These are phyloP conservation scores for Tanytarsus gracilentus DNA, from an alignment of 2,888 invertebrate species.

Conservation along the genomic window DNA sequence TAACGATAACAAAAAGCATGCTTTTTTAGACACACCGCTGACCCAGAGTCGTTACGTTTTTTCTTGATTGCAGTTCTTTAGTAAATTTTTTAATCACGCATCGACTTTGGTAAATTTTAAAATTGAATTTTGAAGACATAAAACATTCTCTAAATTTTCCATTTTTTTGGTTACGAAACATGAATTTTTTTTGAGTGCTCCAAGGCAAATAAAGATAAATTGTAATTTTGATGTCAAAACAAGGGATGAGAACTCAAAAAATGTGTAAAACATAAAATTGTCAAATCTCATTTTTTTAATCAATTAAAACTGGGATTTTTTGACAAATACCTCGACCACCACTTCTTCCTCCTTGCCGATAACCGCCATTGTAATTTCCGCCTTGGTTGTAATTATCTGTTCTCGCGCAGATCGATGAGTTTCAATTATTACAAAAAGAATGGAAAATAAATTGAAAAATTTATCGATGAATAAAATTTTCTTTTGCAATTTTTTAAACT, in stretches of 20 bases:
- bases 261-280: not conserved
- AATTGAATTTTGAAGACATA: too few species aligned
- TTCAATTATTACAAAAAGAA: too few species aligned
- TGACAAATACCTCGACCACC: slow-evolving; percentile 68
- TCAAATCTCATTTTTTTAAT: not conserved
- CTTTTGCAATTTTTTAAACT: not conserved
- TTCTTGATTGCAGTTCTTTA: not conserved
- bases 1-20: too few species aligned
- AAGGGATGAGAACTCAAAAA: not conserved
- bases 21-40: too few species aligned
- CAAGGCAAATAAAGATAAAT: not conserved
- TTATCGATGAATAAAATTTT: not conserved
- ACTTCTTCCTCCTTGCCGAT: slow-evolving; percentile 70
- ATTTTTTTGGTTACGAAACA: too few species aligned
- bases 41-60: slow-evolving; percentile 1
- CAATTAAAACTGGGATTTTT: slow-evolving; percentile 3
- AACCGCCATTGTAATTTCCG: slow-evolving; percentile 81
- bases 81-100: not conserved
- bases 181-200: not conserved
- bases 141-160: too few species aligned
- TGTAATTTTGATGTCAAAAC: not conserved
- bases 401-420: not conserved
- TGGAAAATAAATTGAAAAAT: slow-evolving; percentile 4
- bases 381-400: slow-evolving; percentile 54
- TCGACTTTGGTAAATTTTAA: slow-evolving; percentile 20